Evolutionary conservation across 2,888 invertebrate genomes (phyloP).

Genomic region (Dione juno): DNA sequence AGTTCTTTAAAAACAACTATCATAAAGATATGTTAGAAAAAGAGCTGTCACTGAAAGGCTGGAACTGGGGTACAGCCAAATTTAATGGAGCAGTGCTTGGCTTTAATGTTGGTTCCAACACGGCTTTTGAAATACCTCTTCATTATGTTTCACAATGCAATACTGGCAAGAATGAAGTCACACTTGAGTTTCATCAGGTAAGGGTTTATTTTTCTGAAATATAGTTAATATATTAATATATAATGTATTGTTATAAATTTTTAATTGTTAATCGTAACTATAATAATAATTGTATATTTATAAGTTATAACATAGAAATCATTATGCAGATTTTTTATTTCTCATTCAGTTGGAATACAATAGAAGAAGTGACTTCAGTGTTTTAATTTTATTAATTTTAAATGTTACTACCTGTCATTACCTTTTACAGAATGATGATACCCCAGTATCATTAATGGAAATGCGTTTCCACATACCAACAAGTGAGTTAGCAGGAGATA

Average conservation of each 20-base stretch:
- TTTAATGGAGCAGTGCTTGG: conserved; percentile 94
- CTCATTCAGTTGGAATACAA: no score
- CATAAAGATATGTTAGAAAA: conserved; percentile 94
- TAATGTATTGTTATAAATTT: background rate
- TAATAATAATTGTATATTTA: no score
- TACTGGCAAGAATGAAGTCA: conserved; percentile 98
- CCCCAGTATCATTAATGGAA: conserved; percentile 97
- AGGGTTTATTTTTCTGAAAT: conserved; percentile 28
- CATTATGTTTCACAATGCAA: conserved; percentile 98
- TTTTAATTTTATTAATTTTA: no score
- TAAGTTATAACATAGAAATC: no score
- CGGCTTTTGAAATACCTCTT: conserved; percentile 97
- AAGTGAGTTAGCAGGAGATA: conserved; percentile 91
- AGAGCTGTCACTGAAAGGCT: conserved; percentile 97
- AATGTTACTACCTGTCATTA: background rate
- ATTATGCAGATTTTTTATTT: no score
- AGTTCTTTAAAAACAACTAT: conserved; percentile 93
- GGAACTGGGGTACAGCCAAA: conserved; percentile 99
- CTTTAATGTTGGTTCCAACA: conserved; percentile 91
- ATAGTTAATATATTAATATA: no score
- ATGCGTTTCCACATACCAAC: conserved; percentile 99
- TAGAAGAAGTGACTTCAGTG: no score
- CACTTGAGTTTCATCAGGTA: conserved; percentile 98
- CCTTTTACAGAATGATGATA: conserved; percentile 94
- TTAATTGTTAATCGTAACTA: no score